Evolutionary conservation across 64 coral and sea anemone genomes (phyloP).

Genomic region (Platygyra sinensis): DNA sequence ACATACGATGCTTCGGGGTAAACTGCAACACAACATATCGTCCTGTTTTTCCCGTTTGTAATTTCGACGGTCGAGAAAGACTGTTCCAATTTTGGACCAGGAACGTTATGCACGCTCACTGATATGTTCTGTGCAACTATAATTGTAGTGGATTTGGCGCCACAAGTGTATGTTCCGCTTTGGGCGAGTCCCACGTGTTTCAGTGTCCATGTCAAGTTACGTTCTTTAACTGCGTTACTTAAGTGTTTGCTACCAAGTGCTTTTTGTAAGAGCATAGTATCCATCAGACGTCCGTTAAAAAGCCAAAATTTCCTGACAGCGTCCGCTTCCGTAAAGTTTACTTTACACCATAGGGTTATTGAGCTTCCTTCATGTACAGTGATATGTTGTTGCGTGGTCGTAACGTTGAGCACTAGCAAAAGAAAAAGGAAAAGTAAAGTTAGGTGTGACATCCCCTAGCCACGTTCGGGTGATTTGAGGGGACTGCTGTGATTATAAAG

Average conservation of each 20-base stretch:
- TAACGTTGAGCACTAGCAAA: too few species aligned
- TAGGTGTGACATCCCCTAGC: too few species aligned
- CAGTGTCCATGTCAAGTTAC: not conserved
- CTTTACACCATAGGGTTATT: not conserved
- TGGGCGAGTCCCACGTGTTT: not conserved
- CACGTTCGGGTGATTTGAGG: too few species aligned
- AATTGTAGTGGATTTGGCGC: not conserved
- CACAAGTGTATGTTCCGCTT: constrained; percentile 13
- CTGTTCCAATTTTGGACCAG: not conserved
- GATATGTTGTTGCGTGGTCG: too few species aligned
- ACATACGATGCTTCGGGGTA: constrained; percentile 21
- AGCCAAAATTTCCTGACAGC: not conserved
- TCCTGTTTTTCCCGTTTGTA: not conserved
- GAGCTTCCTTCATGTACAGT: too few species aligned
- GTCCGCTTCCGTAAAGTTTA: not conserved
- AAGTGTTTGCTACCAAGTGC: not conserved
- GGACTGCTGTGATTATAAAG: too few species aligned
- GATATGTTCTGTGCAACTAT: not conserved
- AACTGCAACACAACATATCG: not conserved
- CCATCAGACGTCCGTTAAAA: not conserved
- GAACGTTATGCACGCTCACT: not conserved
- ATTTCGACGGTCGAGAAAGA: too few species aligned
- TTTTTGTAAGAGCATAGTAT: too few species aligned
- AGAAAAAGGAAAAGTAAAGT: too few species aligned
- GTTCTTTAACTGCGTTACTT: too few species aligned